A percentile compares a stretch with the other conserved stretches of the same genome.
These are phyloP conservation scores for Synergus gifuensis DNA, from an alignment of 2,888 invertebrate genomes.

Conservation along the genomic window DNA sequence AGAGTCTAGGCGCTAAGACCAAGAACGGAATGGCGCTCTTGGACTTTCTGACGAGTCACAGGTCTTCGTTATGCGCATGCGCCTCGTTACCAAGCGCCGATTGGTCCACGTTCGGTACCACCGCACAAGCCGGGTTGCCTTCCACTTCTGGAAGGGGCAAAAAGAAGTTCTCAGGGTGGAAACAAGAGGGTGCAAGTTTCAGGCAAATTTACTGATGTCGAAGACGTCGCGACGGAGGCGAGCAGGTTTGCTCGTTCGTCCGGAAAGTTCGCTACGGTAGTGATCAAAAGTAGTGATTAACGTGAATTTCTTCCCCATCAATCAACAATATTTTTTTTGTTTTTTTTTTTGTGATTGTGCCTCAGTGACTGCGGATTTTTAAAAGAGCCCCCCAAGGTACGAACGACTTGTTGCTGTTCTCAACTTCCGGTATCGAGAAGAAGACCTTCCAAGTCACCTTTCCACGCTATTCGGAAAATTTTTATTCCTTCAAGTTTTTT, in stretches of 20 bases:
- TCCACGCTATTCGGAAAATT: neutral
- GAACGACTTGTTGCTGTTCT: constrained; percentile 12
- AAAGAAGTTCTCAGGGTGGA: neutral
- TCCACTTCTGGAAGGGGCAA: neutral
- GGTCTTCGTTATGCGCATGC: neutral
- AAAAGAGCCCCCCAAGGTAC: constrained; percentile 27
- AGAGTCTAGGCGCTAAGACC: constrained; percentile 21
- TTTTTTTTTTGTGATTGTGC: constrained; percentile 18
- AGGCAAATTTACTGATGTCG: constrained; percentile 27
- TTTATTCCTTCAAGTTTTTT: neutral
- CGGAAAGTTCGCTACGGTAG: constrained; percentile 1
- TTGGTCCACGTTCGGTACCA: constrained; percentile 37
- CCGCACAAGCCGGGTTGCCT: constrained; percentile 1
- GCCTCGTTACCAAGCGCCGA: constrained; percentile 41
- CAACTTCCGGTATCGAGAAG: neutral
- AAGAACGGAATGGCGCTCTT: constrained; percentile 36
- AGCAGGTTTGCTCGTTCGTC: constrained; percentile 39
- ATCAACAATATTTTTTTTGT: neutral
- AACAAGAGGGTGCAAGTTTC: constrained; percentile 16
- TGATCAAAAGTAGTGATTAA: constrained; percentile 23
- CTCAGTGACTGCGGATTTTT: constrained; percentile 3
- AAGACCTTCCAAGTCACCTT: neutral
- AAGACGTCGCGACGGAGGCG: constrained; percentile 42
- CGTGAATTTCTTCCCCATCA: neutral
- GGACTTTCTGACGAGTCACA: neutral